Evolutionary conservation across 2,797 vertebrate species (phyloP), one percentile per base, ranked within the genome.

Genomic region (Alauda arvensis): DNA sequence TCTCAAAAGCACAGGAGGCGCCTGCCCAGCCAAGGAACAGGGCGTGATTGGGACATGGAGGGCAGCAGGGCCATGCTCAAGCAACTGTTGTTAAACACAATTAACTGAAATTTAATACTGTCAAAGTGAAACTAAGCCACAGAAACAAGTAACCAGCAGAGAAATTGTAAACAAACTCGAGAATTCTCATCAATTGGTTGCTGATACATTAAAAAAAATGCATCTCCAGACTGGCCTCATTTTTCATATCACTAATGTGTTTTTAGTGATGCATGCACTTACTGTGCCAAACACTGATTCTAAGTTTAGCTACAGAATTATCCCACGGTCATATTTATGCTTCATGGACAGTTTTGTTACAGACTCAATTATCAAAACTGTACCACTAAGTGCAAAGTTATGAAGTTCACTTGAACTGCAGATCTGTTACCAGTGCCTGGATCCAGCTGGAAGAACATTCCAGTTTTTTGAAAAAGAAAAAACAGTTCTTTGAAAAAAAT

Each of bases 31-130:
- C 34, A 43, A 57, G 31, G 60, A 75, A 29, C 29, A 59, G 0
- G 0, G 0, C 1, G 0, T 6, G 55, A 26, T 37, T 10, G 37
- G 51, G 29, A 83, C 66, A n/a, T 0, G 1, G 11, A 68, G 4
- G 25, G 46, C 78, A 66, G 60, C 31, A 51, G 48, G 37, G 34
- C 28, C 14, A 2, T n/a, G 10, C 45, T 67, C 74, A 34, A 48
- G 14, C 31, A 52, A 57, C 8, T 3, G 4, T 0, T 31, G 52
- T 19, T 68, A 18, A 76, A 67, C 8, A 8, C 9, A 74, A n/a
- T 8, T 51, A 53, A 49, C 31, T 45, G 29, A 56, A 45, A 71
- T 37, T 40, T n/a, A 51, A 11, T 31, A 18, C 5, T 51, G n/a
- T 29, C 69, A 70, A 71, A 33, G 28, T 43, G 70, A 81, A 88